Evolutionary conservation across 2,797 vertebrate species (phyloP).

Genomic region (Carduelis carduelis): DNA sequence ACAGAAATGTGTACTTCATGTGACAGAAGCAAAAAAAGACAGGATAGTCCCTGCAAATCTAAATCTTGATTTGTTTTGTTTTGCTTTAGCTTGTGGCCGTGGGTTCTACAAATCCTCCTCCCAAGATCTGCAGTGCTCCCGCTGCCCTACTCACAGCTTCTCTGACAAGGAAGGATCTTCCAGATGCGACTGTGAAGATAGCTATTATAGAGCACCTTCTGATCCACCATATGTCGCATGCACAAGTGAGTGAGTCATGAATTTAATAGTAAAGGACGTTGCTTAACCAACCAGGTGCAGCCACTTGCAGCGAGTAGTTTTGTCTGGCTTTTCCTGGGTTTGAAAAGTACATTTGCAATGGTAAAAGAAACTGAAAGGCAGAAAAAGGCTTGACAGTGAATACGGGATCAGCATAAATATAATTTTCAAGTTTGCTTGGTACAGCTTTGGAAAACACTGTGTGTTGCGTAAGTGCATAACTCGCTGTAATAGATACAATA

Average conservation of each 20-base stretch:
- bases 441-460: not conserved
- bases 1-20: not conserved
- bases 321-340: not conserved
- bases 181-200: conserved; percentile 95
- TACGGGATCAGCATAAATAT: not conserved
- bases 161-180: conserved; percentile 95
- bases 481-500: not conserved
- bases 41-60: not conserved
- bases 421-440: not conserved
- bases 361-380: not conserved
- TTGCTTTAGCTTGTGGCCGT: conserved; percentile 86
- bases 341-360: conserved; percentile 11
- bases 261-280: conserved; percentile 38
- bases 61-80: conserved; percentile 43
- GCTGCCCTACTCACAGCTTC: conserved; percentile 94
- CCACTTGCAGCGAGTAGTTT: not conserved
- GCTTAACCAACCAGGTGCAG: conserved; percentile 23
- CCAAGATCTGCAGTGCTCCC: conserved; percentile 96
- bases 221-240: conserved; percentile 93
- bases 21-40: not conserved
- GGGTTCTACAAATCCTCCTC: conserved; percentile 99
- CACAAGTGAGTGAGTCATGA: conserved; percentile 86
- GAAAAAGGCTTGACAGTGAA: not conserved
- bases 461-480: not conserved
- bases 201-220: conserved; percentile 91